Base-by-base conservation (phyloP, 2,113 vertebrate genomes). In the Tenebrosternarchus preto region DNA sequence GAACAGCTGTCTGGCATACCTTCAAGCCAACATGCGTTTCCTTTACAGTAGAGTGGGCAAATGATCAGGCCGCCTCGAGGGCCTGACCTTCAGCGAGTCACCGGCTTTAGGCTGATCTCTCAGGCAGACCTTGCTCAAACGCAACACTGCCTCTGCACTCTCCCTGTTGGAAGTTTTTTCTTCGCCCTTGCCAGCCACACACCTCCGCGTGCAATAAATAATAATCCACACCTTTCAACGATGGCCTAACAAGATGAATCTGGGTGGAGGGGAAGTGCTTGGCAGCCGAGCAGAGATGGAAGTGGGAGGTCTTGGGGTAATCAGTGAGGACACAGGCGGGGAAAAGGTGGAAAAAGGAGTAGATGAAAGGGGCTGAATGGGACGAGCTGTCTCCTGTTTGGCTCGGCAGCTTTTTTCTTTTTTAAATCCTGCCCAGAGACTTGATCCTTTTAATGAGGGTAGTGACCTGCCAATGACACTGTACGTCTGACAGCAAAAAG, bases 401-500 rank as follows among this genome's bases (percentile, higher is more conserved):
- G 19, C 20, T 43, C 16, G 20, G 73, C 46, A 33, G 70, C 20
- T 33, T 29, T 46, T 4, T 15, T 59, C 53, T 71, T 56, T 71
- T 43, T 71, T 57, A 43, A 29, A 36, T 68, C 27, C 9, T 56
- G 11, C 61, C 17, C 25, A 53, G 56, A 22, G 39, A 53, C 39
- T 71, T 43, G 43, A 31, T 60, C 53, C 20, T 25, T 61, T 36
- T 72, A 72, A 72, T 71, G 36, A 50, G 39, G 61, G 36, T 17
- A 63, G 15, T 69, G 76, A 59, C 76, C 76, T 59, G 64, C 71
- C 61, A 72, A 71, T 33, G 36, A 57, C 55, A 33, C 57, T 78
- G 66, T 33, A 50, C 46, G 57, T 33, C 55, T 50, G 77, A 79
- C 36, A 79, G 77, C 39, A 63, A 63, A 71, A 79, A 50, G 39